Evolutionary conservation across 2,888 invertebrate genomes (phyloP).

Genomic region (Euplagia quadripunctaria): DNA sequence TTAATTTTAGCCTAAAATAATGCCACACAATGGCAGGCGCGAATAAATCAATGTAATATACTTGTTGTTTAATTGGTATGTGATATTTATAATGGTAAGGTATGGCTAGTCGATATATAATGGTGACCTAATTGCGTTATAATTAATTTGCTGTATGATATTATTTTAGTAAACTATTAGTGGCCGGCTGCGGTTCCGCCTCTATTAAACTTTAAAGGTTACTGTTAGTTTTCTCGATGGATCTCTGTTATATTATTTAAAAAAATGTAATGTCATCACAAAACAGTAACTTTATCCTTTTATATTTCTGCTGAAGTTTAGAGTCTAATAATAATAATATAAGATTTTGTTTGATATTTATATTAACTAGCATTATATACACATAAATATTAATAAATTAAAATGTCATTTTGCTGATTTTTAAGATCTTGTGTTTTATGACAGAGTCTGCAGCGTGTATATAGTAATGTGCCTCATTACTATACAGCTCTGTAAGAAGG

Average conservation of each 20-base stretch:
- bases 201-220: background rate
- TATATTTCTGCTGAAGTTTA: no score
- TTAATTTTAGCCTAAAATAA: conserved; percentile 10
- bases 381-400: no score
- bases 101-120: background rate
- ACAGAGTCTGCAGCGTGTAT: no score
- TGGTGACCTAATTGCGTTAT: background rate
- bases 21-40: background rate
- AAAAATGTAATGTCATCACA: no score
- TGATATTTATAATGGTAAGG: conserved; percentile 1
- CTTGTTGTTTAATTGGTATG: conserved; percentile 6
- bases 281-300: no score
- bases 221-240: background rate
- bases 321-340: background rate
- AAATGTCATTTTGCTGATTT: no score
- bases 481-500: no score
- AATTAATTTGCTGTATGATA: background rate
- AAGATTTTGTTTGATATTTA: no score
- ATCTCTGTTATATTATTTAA: background rate
- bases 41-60: conserved; percentile 1
- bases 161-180: background rate
- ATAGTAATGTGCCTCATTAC: no score
- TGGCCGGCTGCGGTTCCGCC: background rate
- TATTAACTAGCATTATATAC: no score
- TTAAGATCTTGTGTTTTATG: no score